Base-by-base conservation (phyloP, 2,888 invertebrate species). In the Plusia festucae region DNA sequence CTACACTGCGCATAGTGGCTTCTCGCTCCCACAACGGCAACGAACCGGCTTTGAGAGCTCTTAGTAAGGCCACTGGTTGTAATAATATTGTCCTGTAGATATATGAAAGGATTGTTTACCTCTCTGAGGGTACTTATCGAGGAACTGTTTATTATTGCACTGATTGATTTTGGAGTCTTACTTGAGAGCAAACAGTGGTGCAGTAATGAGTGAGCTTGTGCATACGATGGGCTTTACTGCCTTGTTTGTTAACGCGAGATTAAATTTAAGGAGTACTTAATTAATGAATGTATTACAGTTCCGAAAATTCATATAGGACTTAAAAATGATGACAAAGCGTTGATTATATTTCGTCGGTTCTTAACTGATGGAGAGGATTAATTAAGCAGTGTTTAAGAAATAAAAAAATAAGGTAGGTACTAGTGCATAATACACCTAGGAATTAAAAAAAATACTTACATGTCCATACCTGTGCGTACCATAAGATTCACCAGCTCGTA, bases 91-190 rank as follows among this genome's bases (percentile, higher is more conserved):
- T 53, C 61, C 13, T 40, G 1, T 13, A 15, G 11, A n/a, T 40
- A 40, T 40, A n/a, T 6, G 6, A n/a, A 53, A 53, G n/a, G 13
- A 53, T 44, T 77, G 70, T 73, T 68, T 54, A 54, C 22, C 15
- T 46, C 55, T 68, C 60, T 68, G 57, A 76, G 62, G 59, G 61
- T 51, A 58, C 67, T 77, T 32, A 53, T 74, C 68, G 66, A 68
- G 68, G 62, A 46, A 4, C 22, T 67, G 71, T 59, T 70, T 67
- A 75, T 54, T 70, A 67, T 56, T 68, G 34, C 58, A 60, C 54
- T 59, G 57, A 67, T 73, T 56, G 63, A 63, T 67, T 63, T 67
- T 32, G 49, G 66, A 22, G 44, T n/a, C 63, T 55, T 16, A 66
- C 62, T 60, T 58, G 4, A 57, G 16, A 2, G 60, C 49, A 75